Base-by-base conservation (phyloP, 2,888 invertebrate species). In the Eumacrocentrus americanus region DNA sequence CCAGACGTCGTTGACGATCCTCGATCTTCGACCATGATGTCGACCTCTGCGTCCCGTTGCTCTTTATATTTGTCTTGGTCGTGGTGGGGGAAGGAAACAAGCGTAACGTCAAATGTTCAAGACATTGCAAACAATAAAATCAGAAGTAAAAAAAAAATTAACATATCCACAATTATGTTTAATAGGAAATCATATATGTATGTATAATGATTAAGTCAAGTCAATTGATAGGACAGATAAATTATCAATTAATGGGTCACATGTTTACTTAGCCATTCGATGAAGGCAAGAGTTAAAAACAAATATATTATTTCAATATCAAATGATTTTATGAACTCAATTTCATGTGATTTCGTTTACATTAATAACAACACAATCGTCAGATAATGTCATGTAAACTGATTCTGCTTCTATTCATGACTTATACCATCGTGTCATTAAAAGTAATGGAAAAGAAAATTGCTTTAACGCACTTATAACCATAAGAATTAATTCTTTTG, bases 21-120 rank as follows among this genome's bases (percentile, higher is more conserved):
- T 60, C 59, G 54, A 60, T 54, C 59, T 54, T 60, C 60, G 60
- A 50, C 54, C 54, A 55, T 54, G 54, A 50, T 60, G 40, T n/a
- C 54, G 44, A 54, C 54, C 54, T 54, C 44, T 29, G 29, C 25
- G 29, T 54, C 34, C 25, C 42, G 34, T 46, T 54, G 44, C 44
- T 42, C 53, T 29, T 54, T 44, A 54, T 54, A 54, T 54, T 34
- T 54, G 25, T 42, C 16, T 40, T 16, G 4, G 16, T 14, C n/a
- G 20, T 22, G 20, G 18, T 7, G 42, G 14, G 29, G 9, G 9
- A 4, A 4, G 29, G 29, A 29, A 29, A 29, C n/a, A n/a, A n/a
- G n/a, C n/a, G n/a, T n/a, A n/a, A n/a, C n/a, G n/a, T 29, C 29
- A 29, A 29, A 29, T 29, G 29, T 29, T 4, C 9, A 4, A 29